These are phyloP conservation scores for Potamilus streckersoni DNA, from an alignment of 1,140 invertebrate genomes.

Conservation along the genomic window DNA sequence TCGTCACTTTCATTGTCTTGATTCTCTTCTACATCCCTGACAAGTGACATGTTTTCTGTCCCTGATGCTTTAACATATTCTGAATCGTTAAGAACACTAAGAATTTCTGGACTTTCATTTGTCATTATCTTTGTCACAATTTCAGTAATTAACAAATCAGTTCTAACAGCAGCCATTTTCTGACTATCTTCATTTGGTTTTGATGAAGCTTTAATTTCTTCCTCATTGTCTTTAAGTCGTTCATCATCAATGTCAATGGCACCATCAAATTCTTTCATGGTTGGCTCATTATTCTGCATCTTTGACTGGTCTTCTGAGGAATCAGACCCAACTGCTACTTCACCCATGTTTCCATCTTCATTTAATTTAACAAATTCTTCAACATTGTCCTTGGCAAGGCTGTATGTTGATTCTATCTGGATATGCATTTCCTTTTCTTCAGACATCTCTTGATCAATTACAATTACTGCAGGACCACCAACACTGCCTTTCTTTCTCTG, in stretches of 20 bases:
- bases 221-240: background rate
- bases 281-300: background rate
- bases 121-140: background rate
- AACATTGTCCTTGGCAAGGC: background rate
- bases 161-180: background rate
- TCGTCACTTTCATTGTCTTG: conserved; percentile 8
- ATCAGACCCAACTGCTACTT: background rate
- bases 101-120: background rate
- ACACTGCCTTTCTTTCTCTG: background rate
- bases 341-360: background rate
- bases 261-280: background rate
- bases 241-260: background rate
- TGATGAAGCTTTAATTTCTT: background rate
- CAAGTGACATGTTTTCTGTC: background rate
- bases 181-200: background rate
- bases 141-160: background rate
- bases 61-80: background rate
- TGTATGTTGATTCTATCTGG: background rate
- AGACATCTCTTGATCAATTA: background rate
- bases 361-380: background rate
- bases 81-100: background rate
- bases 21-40: background rate
- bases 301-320: background rate
- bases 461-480: background rate
- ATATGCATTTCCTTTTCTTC: background rate